phyloP scores from a whole-genome alignment of 1,140 invertebrate species.

The Cyphomyrmex costatus region DNA sequence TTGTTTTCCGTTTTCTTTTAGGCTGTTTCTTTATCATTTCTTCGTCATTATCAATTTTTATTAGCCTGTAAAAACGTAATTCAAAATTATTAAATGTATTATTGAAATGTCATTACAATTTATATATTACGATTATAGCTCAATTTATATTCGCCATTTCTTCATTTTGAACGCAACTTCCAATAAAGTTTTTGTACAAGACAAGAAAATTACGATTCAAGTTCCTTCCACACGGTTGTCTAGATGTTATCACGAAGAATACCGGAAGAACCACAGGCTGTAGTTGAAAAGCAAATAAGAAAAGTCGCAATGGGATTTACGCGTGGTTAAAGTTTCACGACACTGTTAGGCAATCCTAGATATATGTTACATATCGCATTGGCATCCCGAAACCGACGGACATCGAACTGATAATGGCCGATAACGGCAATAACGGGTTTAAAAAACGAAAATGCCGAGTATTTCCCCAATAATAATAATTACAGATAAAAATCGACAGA shows the following conservation, averaged over 20 bases:
- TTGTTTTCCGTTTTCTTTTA: background rate
- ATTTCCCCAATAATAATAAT: background rate
- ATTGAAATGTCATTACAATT: background rate
- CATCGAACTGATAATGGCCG: background rate
- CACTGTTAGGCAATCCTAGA: background rate
- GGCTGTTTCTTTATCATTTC: background rate
- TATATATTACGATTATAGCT: background rate
- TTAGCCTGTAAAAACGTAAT: background rate
- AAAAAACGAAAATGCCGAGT: background rate
- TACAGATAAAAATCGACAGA: background rate
- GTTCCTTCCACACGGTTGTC: conserved; percentile 6
- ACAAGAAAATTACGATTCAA: conserved; percentile 1
- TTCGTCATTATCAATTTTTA: background rate
- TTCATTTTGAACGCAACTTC: background rate
- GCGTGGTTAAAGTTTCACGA: conserved; percentile 39
- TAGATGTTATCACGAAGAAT: conserved; percentile 21
- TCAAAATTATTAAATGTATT: background rate
- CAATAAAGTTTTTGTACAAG: background rate
- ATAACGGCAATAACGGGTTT: background rate
- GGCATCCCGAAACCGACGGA: conserved; percentile 23
- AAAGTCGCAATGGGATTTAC: conserved; percentile 31
- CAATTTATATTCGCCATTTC: background rate
- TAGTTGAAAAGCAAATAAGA: conserved; percentile 38
- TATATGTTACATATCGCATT: conserved; percentile 18
- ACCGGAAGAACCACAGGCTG: conserved; percentile 11